These are phyloP conservation scores for Lepus europaeus DNA, from an alignment of 2,113 vertebrate species.

Conservation along the genomic window DNA sequence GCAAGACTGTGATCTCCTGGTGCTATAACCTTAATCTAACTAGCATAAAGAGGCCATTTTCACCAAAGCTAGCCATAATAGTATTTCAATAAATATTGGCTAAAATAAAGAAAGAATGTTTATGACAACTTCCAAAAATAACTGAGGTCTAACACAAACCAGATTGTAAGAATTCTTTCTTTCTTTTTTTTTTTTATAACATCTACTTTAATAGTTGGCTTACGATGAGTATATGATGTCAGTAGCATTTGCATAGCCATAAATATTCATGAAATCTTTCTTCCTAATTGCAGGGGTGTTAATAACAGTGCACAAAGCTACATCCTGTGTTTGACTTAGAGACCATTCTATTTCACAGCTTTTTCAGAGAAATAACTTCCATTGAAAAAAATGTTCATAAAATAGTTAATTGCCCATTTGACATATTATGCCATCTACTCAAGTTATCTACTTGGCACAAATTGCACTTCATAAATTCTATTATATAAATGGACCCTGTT, in stretches of 20 bases:
- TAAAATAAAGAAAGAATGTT: background rate
- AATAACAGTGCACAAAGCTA: background rate
- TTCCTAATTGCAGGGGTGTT: background rate
- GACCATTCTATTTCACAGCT: background rate
- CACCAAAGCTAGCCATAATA: background rate
- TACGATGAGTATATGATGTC: background rate
- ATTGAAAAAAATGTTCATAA: conserved; percentile 22
- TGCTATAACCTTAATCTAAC: background rate
- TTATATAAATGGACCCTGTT: conserved; percentile 47
- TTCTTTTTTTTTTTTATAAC: background rate
- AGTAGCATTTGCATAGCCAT: background rate
- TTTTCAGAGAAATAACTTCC: background rate
- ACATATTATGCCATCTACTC: conserved; percentile 31
- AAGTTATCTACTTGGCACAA: conserved; percentile 58
- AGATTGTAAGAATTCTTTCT: background rate
- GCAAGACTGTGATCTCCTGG: background rate
- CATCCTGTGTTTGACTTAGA: background rate
- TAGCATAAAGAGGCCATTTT: background rate
- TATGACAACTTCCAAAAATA: background rate
- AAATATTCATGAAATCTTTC: background rate
- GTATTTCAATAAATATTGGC: background rate
- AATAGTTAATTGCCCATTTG: conserved; percentile 43
- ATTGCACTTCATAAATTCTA: conserved; percentile 51
- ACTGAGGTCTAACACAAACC: background rate
- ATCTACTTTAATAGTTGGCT: background rate